Base-by-base conservation (phyloP, 1,140 invertebrate genomes). In the Branchinecta lindahli region DNA sequence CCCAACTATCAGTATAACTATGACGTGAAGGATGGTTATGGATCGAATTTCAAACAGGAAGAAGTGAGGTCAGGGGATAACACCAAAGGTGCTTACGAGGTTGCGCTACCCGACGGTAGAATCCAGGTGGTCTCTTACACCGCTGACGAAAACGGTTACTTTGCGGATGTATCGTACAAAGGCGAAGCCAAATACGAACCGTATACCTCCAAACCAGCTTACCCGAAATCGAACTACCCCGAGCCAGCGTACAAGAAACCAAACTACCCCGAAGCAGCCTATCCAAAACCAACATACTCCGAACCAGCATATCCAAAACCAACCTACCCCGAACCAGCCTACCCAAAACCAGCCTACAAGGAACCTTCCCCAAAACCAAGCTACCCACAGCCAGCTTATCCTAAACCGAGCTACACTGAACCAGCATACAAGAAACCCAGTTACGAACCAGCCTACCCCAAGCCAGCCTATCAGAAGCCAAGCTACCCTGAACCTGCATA, bases 41-140 rank as follows among this genome's bases (percentile, higher is more conserved):
- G 67, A 47, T 71, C 52, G 33, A 69, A 74, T 67, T 74, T 74
- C 68, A 71, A 73, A 10, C 74, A 73, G 52, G 68, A 73, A 46
- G 75, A 76, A 70, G 66, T 71, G 45, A 69, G 75, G 66, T 71
- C 76, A 67, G 75, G 75, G 7, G 67, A 69, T 20, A 52, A 70
- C 52, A 74, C 74, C 18, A 70, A 52, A 18, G 75, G 75, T 20
- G 71, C 70, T 20, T 76, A 76, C 71, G 72, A 73, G 66, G 75
- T 76, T 12, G 68, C 69, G 18, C 71, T 76, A 20, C 75, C 75
- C 45, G 75, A 76, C 47, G 75, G 75, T 66, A 73, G 75, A 18
- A 65, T 71, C 12, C 75, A 76, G 66, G 44, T 69, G n/a, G 52
- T 61, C 12, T 61, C 52, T 12, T 61, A 61, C 18, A 20, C 18